These are phyloP conservation scores for Cepphus grylle DNA, from an alignment of 2,113 vertebrate species.

Conservation along the genomic window DNA sequence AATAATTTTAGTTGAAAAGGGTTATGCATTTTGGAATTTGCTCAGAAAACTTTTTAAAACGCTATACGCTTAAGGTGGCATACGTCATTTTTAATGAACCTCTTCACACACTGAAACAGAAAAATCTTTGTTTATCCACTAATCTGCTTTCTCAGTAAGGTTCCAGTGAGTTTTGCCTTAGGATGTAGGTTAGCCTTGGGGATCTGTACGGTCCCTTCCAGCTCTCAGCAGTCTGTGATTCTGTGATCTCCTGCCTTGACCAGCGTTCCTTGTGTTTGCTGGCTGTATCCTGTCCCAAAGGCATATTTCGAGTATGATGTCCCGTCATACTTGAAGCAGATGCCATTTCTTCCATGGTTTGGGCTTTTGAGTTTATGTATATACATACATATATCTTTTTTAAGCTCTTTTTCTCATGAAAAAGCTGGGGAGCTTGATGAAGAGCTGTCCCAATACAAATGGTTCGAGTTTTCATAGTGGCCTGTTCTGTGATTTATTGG, in stretches of 20 bases:
- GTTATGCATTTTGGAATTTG: not conserved
- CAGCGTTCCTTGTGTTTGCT: not conserved
- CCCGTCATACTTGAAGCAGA: not conserved
- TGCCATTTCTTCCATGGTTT: not conserved
- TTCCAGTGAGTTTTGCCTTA: not conserved
- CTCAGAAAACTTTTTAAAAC: not conserved
- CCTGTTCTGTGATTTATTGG: not conserved
- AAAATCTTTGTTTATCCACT: not conserved
- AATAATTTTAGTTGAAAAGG: not conserved
- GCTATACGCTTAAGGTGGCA: not conserved
- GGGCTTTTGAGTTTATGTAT: not conserved
- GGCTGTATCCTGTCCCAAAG: not conserved
- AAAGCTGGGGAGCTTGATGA: not conserved
- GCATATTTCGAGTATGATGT: no score
- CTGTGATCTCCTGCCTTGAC: not conserved
- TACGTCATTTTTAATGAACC: not conserved
- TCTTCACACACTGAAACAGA: not conserved
- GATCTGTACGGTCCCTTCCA: not conserved
- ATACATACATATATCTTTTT: not conserved
- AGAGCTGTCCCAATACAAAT: not conserved
- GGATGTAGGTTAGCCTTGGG: not conserved
- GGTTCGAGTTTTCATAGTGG: not conserved
- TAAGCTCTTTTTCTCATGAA: not conserved
- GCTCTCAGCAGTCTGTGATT: not conserved
- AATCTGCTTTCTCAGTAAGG: not conserved